Conservation (phyloP, 2,888 invertebrate genomes). For the Pantelozetes paolii region DNA sequence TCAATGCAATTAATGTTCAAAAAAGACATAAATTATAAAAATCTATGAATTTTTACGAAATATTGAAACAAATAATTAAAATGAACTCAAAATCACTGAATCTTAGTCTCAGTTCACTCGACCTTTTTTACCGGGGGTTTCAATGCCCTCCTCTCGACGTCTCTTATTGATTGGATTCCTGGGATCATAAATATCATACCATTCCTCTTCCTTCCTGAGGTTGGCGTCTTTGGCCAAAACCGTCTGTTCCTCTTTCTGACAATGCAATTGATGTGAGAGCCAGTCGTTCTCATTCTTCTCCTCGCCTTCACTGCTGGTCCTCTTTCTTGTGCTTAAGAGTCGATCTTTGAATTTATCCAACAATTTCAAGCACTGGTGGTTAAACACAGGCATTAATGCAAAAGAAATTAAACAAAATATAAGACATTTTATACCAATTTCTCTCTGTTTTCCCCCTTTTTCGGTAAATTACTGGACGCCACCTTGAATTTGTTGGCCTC, state of each 20-base stretch:
- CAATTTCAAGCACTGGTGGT: slow-evolving; percentile 65
- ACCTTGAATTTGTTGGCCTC: slow-evolving; percentile 64
- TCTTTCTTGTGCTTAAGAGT: slow-evolving; percentile 56
- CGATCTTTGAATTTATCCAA: slow-evolving; percentile 78
- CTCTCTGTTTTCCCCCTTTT: slow-evolving; percentile 56
- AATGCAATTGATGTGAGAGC: slow-evolving; percentile 44
- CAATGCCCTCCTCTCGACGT: slow-evolving; percentile 62
- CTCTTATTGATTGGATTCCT: slow-evolving; percentile 89
- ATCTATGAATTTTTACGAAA: neutral
- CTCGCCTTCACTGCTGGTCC: neutral
- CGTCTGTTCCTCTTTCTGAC: slow-evolving; percentile 58
- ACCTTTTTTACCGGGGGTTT: neutral
- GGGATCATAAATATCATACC: slow-evolving; percentile 96
- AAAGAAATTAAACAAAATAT: neutral
- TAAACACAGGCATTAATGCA: slow-evolving; percentile 18
- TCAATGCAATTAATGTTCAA: neutral
- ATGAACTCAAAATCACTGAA: neutral
- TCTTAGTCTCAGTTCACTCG: neutral
- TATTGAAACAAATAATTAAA: neutral
- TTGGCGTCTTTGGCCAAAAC: slow-evolving; percentile 87
- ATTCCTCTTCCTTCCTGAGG: slow-evolving; percentile 76
- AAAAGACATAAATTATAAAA: neutral
- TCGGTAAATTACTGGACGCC: slow-evolving; percentile 60
- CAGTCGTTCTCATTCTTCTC: slow-evolving; percentile 30
- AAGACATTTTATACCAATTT: slow-evolving; percentile 43